A percentile compares a stretch with the other conserved stretches of the same genome.
These are phyloP conservation scores for Rhyacichthys aspro DNA, from an alignment of 2,797 vertebrate genomes.

Conservation along the genomic window DNA sequence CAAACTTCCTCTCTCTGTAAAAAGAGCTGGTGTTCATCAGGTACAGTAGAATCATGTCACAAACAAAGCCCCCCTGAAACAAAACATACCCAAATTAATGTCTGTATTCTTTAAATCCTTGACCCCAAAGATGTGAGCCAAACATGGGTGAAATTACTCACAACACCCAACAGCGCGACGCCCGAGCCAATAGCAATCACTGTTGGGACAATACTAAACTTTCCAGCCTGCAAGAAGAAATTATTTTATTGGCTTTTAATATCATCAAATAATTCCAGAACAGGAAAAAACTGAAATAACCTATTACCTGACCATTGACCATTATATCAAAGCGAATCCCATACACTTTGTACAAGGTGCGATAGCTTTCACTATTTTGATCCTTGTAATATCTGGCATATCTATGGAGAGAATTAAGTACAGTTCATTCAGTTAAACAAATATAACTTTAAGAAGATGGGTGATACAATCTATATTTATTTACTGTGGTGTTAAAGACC, in stretches of 20 bases:
- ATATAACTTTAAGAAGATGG: not conserved
- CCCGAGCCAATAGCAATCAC: conserved; percentile 92
- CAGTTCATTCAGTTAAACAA: not conserved
- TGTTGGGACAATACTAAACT: conserved; percentile 94
- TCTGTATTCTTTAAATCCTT: not conserved
- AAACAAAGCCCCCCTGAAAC: conserved; percentile 90
- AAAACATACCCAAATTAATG: conserved; percentile 8
- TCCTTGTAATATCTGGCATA: conserved; percentile 91
- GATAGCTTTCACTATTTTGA: conserved; percentile 78
- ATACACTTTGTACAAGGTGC: conserved; percentile 91
- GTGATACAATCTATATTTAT: not conserved
- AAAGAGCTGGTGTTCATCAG: conserved; percentile 92
- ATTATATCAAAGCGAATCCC: conserved; percentile 97
- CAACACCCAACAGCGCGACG: conserved; percentile 90
- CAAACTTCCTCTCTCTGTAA: conserved; percentile 93
- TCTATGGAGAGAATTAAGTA: conserved; percentile 65
- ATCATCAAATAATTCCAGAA: not conserved
- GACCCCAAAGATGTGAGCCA: conserved; percentile 55
- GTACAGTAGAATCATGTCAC: conserved; percentile 94
- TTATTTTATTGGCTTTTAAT: conserved; percentile 5
- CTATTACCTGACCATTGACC: conserved; percentile 90
- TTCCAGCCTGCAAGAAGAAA: conserved; percentile 87
- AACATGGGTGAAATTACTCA: conserved; percentile 79
- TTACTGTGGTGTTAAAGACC: conserved; percentile 68
- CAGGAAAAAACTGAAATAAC: not conserved